Evolutionary conservation across 2,888 invertebrate species (phyloP), one percentile per base, ranked within the genome.

Genomic region (Ceratothoa steindachneri): DNA sequence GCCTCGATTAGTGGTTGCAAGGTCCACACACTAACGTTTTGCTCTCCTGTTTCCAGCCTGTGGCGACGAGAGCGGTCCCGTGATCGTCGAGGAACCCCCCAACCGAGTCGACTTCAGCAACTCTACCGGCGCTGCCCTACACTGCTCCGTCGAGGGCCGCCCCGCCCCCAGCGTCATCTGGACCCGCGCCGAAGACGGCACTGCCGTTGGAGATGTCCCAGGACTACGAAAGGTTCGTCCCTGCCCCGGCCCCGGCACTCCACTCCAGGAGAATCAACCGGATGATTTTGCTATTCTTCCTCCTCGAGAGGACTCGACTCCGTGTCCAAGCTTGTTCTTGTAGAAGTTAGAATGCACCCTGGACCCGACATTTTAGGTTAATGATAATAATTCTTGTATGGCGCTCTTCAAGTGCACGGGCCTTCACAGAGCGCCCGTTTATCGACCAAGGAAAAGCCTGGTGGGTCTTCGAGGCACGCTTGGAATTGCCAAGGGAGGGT

Each of bases 91-190:
- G 82, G 95, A 95, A 87, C 95, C 95, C 72, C 91, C 92, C 80
- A 93, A 93, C 85, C 90, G 93, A 82, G 90, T 96, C 81, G 95
- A 94, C 86, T 95, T 96, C 86, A 94, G 94, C 81, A 96, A 96
- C 85, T 94, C 94, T 81, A 93, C 93, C 74, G 95, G 95, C 82
- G 92, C 94, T 77, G 91, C 92, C 82, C 93, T 96, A 77, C 94
- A 95, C 85, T 97, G 96, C 84, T 91, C 93, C 81, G 93, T 95
- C 15, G 89, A 92, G 82, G 96, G 95, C 81, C 92, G 91, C 82
- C 96, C 96, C 27, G 89, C 91, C 81, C 94, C 95, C 72, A 92
- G 93, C 84, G 92, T 96, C 81, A 93, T 95, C 83, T 97, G 96
- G 96, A 90, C 95, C 70, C 90, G 93, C 82, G 90, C 91, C 81